Conservation (phyloP, 2,888 invertebrate species). For the Tiphia femorata region DNA sequence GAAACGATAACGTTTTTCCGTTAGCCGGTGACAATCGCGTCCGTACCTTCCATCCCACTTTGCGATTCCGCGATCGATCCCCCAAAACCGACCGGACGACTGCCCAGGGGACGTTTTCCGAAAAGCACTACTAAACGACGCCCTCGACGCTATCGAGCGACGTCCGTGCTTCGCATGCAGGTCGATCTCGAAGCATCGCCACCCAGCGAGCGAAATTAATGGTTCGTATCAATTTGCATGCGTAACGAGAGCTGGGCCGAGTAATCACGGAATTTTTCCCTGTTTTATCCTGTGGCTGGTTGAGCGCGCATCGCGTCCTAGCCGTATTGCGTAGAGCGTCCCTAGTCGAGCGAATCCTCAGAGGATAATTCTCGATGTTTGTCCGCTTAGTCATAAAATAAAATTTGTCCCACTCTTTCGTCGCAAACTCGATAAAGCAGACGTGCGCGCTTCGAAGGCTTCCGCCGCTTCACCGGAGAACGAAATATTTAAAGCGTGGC, state of each 20-base stretch:
- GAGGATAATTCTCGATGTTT: too few relatives aligned
- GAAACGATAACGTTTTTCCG: conserved; percentile 25
- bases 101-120: not conserved
- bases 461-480: too few relatives aligned
- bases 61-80: not conserved
- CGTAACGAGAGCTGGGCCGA: conserved; percentile 7
- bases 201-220: conserved; percentile 3
- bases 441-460: too few relatives aligned
- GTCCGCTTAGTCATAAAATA: too few relatives aligned
- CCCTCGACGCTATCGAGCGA: not conserved
- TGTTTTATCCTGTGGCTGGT: not conserved
- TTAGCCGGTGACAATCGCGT: not conserved
- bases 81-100: not conserved
- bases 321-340: not conserved
- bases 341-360: too few relatives aligned
- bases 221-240: conserved; percentile 1
- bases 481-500: too few relatives aligned
- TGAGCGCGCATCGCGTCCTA: not conserved
- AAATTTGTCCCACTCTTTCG: too few relatives aligned
- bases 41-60: conserved; percentile 9
- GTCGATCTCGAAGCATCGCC: not conserved
- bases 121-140: not conserved
- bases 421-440: too few relatives aligned
- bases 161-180: not conserved
- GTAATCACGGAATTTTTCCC: conserved; percentile 5